Base-by-base conservation (phyloP, 2,113 vertebrate species). In the Esox niger region DNA sequence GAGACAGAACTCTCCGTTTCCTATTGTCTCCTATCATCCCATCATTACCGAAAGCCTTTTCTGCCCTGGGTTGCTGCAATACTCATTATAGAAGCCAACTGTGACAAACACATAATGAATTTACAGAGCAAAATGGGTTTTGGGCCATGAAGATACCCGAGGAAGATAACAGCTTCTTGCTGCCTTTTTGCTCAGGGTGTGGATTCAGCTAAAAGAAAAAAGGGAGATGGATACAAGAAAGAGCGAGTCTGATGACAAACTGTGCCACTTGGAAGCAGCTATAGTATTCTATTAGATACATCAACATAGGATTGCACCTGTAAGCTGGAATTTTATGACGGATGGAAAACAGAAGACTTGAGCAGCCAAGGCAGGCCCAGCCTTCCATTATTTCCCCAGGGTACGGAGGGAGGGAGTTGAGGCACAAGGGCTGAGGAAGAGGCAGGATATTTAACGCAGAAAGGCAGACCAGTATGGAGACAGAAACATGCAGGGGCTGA, bases 261-360 rank as follows among this genome's bases (percentile, higher is more conserved):
- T 6, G 47, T 52, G 47, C 47, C 7, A 7, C 47, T 52, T n/a
- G 5, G 47, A 23, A 9, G 21, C 5, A 23, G n/a, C 47, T 52
- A 21, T 21, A 52, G 38, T 17, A 43, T 43, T 52, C 47, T 52
- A 52, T 70, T 60, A 62, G 38, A 60, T 30, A 62, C 38, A 64
- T 17, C 56, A 64, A 61, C 32, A 72, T 13, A 75, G 55, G 35
- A 68, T 61, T 35, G 60, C 64, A 56, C 38, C 70, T 52, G 61
- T 59, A 71, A 74, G 61, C 54, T 64, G 25, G 26, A 68, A 70
- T 76, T 63, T 65, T 31, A 67, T 65, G 66, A 71, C 64, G 57
- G 17, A 43, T 43, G 38, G 38, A 43, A 43, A 43, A 43, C 38
- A 17, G 38, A 43, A 43, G 38, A 43, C 38, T 43, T 17, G 38